Base-by-base conservation (phyloP, 2,113 vertebrate species). In the Plestiodon gilberti region DNA sequence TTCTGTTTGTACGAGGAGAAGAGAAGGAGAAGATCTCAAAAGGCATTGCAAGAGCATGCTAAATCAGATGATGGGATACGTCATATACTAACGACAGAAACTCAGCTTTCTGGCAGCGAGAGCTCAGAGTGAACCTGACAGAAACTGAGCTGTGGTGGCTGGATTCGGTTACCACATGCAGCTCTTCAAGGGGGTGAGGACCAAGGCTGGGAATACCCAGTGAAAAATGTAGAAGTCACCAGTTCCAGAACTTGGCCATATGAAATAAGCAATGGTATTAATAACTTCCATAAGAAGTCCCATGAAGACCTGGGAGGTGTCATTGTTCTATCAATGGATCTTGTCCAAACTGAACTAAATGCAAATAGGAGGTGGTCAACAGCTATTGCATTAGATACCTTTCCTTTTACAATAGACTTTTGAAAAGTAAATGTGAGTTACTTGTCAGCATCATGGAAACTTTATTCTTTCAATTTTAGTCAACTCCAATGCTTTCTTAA, bases 281-380 rank as follows among this genome's bases (percentile, higher is more conserved):
- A 81, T 82, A 88, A 87, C 10, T 52, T 76, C 74, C 65, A 25
- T 87, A 87, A 89, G 38, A 87, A 65, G 80, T 83, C 90, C 91
- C 0, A 62, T 0, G 91, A 86, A 94, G 82, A 96, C 88, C 94
- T 93, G 94, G 95, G 96, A 95, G 92, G 95, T 96, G 91, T 87
- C 93, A 91, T 78, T 70, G 86, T 83, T 93, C 92, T 85, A 88
- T 90, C 90, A 83, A 84, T 92, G 93, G 90, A 89, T 88, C 76
- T 85, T 92, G 88, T 93, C 87, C 78, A 92, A 83, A 91, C 82
- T 89, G 88, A 95, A 89, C 91, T 93, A 89, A 91, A 83, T 55
- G 76, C 85, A 80, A 69, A 78, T 28, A 80, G 80, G 76, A 88
- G 86, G 71, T 55, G 62, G 86, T 52, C 1, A 6, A 15, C 65